These are phyloP conservation scores for Cydia strobilella DNA, from an alignment of 1,140 invertebrate species.

Conservation along the genomic window DNA sequence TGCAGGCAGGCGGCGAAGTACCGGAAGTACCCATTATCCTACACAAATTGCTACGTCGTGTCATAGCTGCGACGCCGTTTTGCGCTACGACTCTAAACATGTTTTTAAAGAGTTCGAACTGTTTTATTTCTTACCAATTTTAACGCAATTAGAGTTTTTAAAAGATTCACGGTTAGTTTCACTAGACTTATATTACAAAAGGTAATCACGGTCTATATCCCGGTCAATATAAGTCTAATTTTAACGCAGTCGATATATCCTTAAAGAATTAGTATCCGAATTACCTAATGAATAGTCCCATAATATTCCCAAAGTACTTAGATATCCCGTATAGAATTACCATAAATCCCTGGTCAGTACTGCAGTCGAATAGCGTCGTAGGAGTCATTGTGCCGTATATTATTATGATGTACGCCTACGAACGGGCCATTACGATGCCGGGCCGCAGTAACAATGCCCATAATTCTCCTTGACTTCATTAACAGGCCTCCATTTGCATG, in stretches of 20 bases:
- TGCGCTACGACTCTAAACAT: background rate
- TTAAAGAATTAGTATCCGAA: background rate
- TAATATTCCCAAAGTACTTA: conserved; percentile 6
- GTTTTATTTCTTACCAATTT: background rate
- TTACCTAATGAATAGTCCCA: background rate
- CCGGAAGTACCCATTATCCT: too few species aligned
- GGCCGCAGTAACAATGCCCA: conserved; percentile 76
- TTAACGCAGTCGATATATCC: background rate
- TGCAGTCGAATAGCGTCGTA: conserved; percentile 58
- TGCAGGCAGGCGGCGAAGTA: too few species aligned
- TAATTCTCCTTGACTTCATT: conserved; percentile 78
- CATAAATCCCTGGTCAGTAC: conserved; percentile 44
- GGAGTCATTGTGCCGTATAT: conserved; percentile 72
- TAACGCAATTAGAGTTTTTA: too few species aligned
- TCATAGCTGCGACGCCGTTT: background rate
- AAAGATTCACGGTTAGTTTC: too few species aligned
- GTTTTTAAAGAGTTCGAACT: background rate
- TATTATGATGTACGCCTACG: conserved; percentile 73
- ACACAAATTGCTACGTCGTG: too few species aligned
- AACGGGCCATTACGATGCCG: conserved; percentile 73
- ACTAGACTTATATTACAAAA: too few species aligned
- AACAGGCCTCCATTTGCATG: conserved; percentile 79
- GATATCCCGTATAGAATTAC: conserved; percentile 35
- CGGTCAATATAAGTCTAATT: too few species aligned
- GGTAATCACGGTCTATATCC: too few species aligned